Evolutionary conservation across 1,140 invertebrate species (phyloP), one percentile per base, ranked within the genome.

Genomic region (Ostrea denselamellosa): DNA sequence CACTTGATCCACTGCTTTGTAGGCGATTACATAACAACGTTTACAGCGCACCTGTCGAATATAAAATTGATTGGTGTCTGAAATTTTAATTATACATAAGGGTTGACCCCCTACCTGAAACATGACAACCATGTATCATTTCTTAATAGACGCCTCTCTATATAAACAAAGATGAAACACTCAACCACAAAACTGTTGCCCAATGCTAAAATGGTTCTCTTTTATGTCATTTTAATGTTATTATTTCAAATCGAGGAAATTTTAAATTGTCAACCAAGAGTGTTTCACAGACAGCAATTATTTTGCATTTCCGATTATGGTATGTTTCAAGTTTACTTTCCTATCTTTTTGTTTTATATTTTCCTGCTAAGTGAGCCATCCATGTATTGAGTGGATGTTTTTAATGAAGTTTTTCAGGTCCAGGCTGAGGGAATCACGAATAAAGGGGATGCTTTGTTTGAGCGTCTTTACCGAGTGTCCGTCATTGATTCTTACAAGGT

Each of bases 51-150:
- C 68, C 68, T 77, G 68, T 77, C 68, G 68, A 77, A 77, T 77
- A 14, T 77, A 34, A 77, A 77, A 77, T 77, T 77, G 68, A 77
- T 77, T 77, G 68, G 68, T 77, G 68, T 77, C 68, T 77, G 68
- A 12, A 77, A 77, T 77, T 77, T 77, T 77, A 77, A 77, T 77
- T 77, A 34, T 77, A 77, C 68, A 77, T 77, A 28, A 77, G 25
- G 9, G 25, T 9, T 77, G 68, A 77, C 68, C 68, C 68, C 25
- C 14, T 28, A 25, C 28, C 0, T 28, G 12, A 34, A 77, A 77
- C 68, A 77, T 77, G 68, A 77, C 68, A 77, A 25, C 9, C 12
- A 77, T 77, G 22, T 77, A 14, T 77, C 28, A 77, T 28, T 77
- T 28, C 68, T 77, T 77, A 28, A 77, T 25, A 77, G 22, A 25